Conservation (phyloP, 1,140 invertebrate species). For the Papilio polyxenes region DNA sequence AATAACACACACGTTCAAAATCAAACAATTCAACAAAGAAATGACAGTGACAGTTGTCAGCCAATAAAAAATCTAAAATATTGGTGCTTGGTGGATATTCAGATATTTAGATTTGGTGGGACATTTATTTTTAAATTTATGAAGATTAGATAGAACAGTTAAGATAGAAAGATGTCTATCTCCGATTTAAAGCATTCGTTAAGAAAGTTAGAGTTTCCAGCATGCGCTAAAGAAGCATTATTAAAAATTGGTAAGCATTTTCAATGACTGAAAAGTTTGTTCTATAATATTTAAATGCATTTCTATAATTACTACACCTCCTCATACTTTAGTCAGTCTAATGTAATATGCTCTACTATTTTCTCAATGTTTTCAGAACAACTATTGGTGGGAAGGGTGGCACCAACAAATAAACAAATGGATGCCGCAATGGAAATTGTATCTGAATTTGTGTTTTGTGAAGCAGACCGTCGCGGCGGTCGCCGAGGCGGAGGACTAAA, state of each 20-base stretch:
- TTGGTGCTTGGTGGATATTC: too few relatives aligned
- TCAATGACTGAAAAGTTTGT: neutral
- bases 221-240: constrained; percentile 74
- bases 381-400: constrained; percentile 69
- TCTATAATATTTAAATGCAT: neutral
- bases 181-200: constrained; percentile 75
- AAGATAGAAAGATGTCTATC: constrained; percentile 60
- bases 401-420: constrained; percentile 74
- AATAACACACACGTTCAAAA: too few relatives aligned
- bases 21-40: too few relatives aligned
- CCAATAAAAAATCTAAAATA: too few relatives aligned
- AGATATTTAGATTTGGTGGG: too few relatives aligned
- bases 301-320: too few relatives aligned
- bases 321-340: neutral
- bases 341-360: neutral
- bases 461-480: constrained; percentile 85
- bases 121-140: neutral
- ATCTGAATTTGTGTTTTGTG: constrained; percentile 90
- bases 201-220: constrained; percentile 75
- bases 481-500: constrained; percentile 80
- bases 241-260: constrained; percentile 65
- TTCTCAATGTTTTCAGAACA: constrained; percentile 65
- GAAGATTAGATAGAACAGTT: neutral
- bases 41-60: too few relatives aligned
- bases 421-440: constrained; percentile 87